Evolutionary conservation across 2,113 vertebrate genomes (phyloP), one percentile per base, ranked within the genome.

Genomic region (Callorhinus ursinus): DNA sequence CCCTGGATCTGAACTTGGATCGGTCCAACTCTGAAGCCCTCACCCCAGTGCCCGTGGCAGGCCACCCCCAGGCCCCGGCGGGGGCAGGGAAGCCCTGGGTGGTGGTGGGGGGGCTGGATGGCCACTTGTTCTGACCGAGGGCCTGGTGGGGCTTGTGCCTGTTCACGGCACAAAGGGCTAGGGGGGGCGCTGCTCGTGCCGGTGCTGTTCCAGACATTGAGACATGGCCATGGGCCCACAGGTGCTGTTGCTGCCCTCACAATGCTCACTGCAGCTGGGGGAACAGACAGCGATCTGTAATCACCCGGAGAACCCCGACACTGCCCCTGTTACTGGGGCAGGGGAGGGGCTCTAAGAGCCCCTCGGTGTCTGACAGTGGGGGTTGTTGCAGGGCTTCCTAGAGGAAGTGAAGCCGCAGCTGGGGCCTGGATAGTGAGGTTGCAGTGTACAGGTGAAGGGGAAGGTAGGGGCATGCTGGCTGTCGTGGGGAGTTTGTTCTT

Each of bases 201-300:
- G 53, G 57, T 14, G 49, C 79, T 11, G 3, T 18, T 28, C 7
- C 51, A 61, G 83, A 28, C 16, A 0, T 69, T 18, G 74, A 80
- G 53, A 31, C 2, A 1, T 4, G 22, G 79, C 49, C 2, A 0
- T 14, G 33, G n/a, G 42, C 49, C 49, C 53, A 2, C 49, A 4
- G 71, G 19, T 4, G 4, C 51, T 1, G 0, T 19, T 11, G 67
- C 31, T 65, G 74, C 65, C 63, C 28, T 59, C 46, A 1, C 0
- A 1, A 22, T 21, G 55, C 39, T 93, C 42, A 0, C 13, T 26
- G 8, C 57, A 11, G 39, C n/a, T 28, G 6, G 21, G 49, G 57
- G 26, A 53, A 76, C 15, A 22, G 65, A 42, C 9, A 0, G 33
- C 31, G 63, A 13, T 26, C 10, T 1, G 4, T 28, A 33, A 5